phyloP scores from a whole-genome alignment of 2,113 vertebrate species.

The Daphoenositta chrysoptera region DNA sequence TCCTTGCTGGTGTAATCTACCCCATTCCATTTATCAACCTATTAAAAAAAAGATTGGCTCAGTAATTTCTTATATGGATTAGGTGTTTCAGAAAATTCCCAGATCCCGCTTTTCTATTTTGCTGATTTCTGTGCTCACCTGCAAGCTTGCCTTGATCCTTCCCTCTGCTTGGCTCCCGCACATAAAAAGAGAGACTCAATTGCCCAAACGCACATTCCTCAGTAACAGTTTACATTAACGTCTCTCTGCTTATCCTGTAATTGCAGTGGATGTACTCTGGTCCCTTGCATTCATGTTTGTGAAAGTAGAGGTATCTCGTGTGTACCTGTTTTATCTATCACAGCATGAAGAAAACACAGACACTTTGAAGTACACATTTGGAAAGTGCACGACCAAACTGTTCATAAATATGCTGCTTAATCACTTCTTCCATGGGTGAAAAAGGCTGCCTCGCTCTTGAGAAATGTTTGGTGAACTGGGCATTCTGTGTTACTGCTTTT shows the following conservation, averaged over 20 bases:
- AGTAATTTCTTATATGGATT: not conserved
- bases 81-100: conserved; percentile 15
- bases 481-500: not conserved
- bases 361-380: conserved; percentile 15
- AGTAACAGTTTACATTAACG: conserved; percentile 41
- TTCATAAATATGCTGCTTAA: not conserved
- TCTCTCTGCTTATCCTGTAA: conserved; percentile 40
- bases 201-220: conserved; percentile 26
- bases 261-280: not conserved
- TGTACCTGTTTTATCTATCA: conserved; percentile 26
- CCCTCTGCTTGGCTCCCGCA: not conserved
- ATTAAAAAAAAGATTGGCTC: not conserved
- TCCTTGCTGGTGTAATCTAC: not conserved
- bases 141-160: not conserved
- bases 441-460: not conserved
- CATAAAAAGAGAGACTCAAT: not conserved
- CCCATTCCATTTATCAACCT: not conserved
- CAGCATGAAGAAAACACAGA: not conserved
- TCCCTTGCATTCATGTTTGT: not conserved
- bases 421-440: not conserved
- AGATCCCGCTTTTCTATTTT: not conserved
- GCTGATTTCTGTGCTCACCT: conserved; percentile 14
- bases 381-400: not conserved
- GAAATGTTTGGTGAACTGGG: not conserved
- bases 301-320: not conserved